Base-by-base conservation (phyloP, 92 coral and sea anemone genomes). In the Isaurus tuberculatus region DNA sequence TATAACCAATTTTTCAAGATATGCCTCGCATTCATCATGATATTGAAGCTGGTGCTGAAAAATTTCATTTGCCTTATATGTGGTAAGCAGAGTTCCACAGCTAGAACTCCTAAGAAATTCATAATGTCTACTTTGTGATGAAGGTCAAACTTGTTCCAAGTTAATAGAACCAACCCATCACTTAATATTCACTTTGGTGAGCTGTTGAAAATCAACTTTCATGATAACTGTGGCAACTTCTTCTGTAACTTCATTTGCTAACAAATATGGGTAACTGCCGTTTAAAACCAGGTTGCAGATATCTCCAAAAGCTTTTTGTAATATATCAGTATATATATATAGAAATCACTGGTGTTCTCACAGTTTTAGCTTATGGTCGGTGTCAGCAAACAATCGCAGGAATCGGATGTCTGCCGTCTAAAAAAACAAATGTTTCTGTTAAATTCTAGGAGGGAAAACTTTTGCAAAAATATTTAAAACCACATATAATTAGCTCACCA, bases 81-180 rank as follows among this genome's bases (percentile, higher is more conserved):
- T 23, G 60, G 36, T 60, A 72, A 13, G 9, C 36, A 14, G 13
- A 72, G 37, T 44, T 72, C 78, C 2, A 44, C 27, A 1, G 78
- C 78, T 11, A 72, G 36, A 16, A 72, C 5, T 0, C 78, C 78
- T 27, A 74, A 31, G n/a, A 3, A 0, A 44, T 74, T 53, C 6
- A 74, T 5, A 0, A 29, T 17, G 13, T 20, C 26, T 13, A 20
- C 58, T 22, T 27, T 8, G 20, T 17, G 0, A 8, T 64, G 9
- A 74, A 30, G 0, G 19, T 17, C 65, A 6, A 27, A 5, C 23
- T 30, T 19, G 9, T 49, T 28, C 7, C 34, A 17, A n/a, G 65
- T 53, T 74, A 74, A 66, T 2, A 28, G 32, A 30, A 74, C 53
- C 11, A 31, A 22, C 13, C 80, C 80, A 74, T 51, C 30, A 5